Evolutionary conservation across 2,113 vertebrate species (phyloP).

Genomic region (Dendropsophus ebraccatus): DNA sequence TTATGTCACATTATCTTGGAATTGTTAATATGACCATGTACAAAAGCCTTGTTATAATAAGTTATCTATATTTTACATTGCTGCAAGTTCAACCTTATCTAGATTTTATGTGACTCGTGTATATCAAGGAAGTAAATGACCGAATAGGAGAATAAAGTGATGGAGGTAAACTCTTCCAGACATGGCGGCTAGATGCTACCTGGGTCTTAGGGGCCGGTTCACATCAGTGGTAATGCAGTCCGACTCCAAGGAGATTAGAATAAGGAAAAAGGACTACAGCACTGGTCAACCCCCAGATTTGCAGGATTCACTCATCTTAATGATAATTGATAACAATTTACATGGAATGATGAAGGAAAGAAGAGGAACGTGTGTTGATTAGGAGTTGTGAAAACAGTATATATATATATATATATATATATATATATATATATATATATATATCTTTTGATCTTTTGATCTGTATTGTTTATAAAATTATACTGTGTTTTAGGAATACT

Average conservation of each 20-base stretch:
- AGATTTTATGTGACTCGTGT: neutral
- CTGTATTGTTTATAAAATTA: neutral
- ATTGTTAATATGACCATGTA: neutral
- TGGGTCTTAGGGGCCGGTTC: neutral
- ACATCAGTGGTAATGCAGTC: slow-evolving; percentile 13
- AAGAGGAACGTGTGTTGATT: neutral
- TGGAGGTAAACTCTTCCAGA: neutral
- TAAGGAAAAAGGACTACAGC: neutral
- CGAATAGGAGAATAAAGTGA: neutral
- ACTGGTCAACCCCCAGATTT: neutral
- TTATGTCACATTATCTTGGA: neutral
- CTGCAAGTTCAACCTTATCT: neutral
- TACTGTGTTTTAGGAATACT: neutral
- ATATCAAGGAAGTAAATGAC: neutral
- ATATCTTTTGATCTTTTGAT: neutral
- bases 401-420: too few relatives aligned
- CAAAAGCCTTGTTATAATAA: neutral
- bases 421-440: too few relatives aligned
- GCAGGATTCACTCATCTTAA: neutral
- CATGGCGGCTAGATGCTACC: neutral
- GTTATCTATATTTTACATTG: neutral
- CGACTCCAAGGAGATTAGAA: slow-evolving; percentile 14
- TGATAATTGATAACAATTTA: slow-evolving; percentile 5
- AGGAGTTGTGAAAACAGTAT: neutral
- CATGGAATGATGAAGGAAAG: neutral